Conservation (phyloP, 37 sponge, comb jelly and placozoan species). For the Beroe ovata region DNA sequence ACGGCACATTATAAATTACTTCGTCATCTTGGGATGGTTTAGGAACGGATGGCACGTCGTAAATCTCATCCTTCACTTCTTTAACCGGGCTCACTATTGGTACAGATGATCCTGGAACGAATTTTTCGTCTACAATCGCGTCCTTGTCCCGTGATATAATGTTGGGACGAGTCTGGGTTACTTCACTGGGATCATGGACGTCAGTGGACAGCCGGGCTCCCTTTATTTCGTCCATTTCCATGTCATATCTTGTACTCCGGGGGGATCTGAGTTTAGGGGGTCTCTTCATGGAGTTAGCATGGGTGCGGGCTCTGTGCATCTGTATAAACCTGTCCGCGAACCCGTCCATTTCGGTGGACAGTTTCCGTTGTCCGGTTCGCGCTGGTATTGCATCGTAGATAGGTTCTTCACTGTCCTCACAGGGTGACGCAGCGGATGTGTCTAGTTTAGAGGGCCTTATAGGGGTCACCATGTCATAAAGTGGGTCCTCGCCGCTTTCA, state of each 20-base stretch:
- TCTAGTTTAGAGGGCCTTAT: neutral
- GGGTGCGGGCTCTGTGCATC: conserved; percentile 1
- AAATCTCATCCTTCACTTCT: neutral
- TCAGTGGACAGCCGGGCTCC: conserved; percentile 6
- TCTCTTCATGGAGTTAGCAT: conserved; percentile 44
- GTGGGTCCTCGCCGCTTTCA: conserved; percentile 31
- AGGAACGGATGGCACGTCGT: conserved; percentile 7
- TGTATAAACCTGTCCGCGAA: neutral
- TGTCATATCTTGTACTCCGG: neutral
- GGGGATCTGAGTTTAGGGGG: neutral
- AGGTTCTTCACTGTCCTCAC: conserved; percentile 3
- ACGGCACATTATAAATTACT: neutral
- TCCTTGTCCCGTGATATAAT: neutral
- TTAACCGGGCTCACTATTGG: neutral
- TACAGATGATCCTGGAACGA: neutral
- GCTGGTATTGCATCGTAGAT: conserved; percentile 24
- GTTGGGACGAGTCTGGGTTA: neutral
- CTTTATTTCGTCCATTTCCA: conserved; percentile 37
- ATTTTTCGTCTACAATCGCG: neutral
- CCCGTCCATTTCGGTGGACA: conserved; percentile 21
- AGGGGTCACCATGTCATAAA: conserved; percentile 11
- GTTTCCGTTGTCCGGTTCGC: neutral
- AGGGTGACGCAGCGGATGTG: neutral
- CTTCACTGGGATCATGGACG: neutral
- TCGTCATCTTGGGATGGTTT: no score